Base-by-base conservation (phyloP, 2,888 invertebrate genomes). In the Trichopria drosophilae region DNA sequence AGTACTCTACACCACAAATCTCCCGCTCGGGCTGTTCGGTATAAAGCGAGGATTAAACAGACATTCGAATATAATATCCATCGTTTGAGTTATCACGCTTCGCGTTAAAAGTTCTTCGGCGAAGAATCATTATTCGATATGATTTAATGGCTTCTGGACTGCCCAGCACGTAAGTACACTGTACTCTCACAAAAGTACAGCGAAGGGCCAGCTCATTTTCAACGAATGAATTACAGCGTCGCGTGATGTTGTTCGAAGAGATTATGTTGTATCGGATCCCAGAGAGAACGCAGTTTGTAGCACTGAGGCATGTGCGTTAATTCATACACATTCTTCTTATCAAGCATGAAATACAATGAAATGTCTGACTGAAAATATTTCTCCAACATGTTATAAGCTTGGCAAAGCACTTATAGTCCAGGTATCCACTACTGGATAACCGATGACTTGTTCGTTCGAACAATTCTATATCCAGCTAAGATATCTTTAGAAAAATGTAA, bases 41-140 rank as follows among this genome's bases (percentile, higher is more conserved):
- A 63, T 59, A 66, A 69, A 66, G 67, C 64, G 65, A 65, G 69
- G 67, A 70, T 67, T 69, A 67, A 64, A 57, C 60, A 61, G 55
- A 62, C 60, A 64, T 64, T 61, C 59, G 62, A 56, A 63, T 62
- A 59, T 58, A 56, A 51, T 61, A 65, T 67, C 60, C 62, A 62
- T 60, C 63, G 58, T 58, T 55, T 67, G 66, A 70, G 62, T 69
- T 71, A 70, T 67, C 64, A 63, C 66, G 57, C 59, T 59, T 60
- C 63, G 58, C 52, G 58, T 66, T 63, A 60, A 57, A 57, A 61
- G 61, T 51, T 56, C 52, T 45, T 48, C 57, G 57, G 52, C 55
- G 52, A 55, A 60, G 63, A 64, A 55, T 64, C 67, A 69, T 69
- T 68, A 63, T 66, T 63, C 51, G 44, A 46, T 55, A 55, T 68